These are phyloP conservation scores for Callyntrura sp. DNA, from an alignment of 2,888 invertebrate species.

Conservation along the genomic window DNA sequence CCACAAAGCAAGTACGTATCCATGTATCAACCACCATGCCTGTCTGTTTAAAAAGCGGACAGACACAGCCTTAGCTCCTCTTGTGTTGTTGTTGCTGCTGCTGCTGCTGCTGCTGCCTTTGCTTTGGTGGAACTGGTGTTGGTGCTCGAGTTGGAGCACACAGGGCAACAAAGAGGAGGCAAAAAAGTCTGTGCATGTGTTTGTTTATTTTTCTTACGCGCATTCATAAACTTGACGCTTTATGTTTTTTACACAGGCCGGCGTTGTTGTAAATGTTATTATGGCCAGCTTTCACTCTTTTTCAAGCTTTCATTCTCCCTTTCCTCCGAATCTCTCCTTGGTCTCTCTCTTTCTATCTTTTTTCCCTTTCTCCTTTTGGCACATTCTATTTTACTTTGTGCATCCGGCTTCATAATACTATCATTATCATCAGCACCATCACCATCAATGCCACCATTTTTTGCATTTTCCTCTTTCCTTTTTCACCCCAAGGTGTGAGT, in stretches of 20 bases:
- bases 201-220: constrained; percentile 43
- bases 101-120: background rate
- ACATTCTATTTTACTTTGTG: constrained; percentile 50
- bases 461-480: background rate
- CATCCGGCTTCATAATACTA: constrained; percentile 25
- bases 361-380: constrained; percentile 27
- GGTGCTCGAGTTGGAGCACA: background rate
- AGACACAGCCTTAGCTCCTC: background rate
- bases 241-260: constrained; percentile 37
- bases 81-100: background rate
- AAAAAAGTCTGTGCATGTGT: constrained; percentile 38
- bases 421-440: constrained; percentile 4
- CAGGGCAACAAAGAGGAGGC: constrained; percentile 32
- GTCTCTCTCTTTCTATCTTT: background rate
- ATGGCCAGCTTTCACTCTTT: constrained; percentile 59
- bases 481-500: background rate
- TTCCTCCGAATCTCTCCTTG: background rate
- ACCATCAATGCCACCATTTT: background rate
- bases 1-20: background rate
- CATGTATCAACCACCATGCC: background rate
- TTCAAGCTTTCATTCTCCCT: background rate
- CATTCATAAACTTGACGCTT: constrained; percentile 48
- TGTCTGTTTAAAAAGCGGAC: constrained; percentile 64
- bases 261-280: constrained; percentile 44
- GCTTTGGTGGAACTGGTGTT: background rate